Percentiles rank a stretch among this genome's conserved stretches.
Conservation (phyloP, 2,113 vertebrate genomes). For the Gavia stellata region DNA sequence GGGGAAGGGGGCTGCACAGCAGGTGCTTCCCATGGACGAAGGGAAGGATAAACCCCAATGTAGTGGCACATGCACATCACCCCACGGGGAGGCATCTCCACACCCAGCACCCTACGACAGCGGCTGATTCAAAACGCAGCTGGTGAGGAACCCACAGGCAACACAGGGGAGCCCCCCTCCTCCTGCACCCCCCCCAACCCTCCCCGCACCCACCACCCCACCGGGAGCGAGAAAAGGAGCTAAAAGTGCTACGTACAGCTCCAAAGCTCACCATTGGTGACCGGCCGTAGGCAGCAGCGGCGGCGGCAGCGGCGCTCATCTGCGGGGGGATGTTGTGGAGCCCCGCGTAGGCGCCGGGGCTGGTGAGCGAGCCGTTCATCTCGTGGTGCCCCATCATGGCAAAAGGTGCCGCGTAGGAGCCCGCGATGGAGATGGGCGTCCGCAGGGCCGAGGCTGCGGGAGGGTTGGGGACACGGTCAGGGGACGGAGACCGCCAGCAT, state of each 20-base stretch:
- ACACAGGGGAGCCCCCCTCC: too few relatives aligned
- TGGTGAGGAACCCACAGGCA: fast-evolving
- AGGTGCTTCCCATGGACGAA: fast-evolving
- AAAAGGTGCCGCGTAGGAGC: conserved; percentile 87
- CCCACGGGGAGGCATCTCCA: fast-evolving
- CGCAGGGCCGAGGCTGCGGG: conserved; percentile 82
- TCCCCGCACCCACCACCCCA: background rate
- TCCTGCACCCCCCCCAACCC: background rate
- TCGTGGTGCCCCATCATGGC: conserved; percentile 97
- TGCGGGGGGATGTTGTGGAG: conserved; percentile 91
- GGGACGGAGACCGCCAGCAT: fast-evolving
- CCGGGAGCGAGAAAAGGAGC: conserved; percentile 37
- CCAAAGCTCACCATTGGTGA: conserved; percentile 87
- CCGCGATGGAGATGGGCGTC: conserved; percentile 85
- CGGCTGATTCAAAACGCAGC: fast-evolving
- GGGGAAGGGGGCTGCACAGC: fast-evolving
- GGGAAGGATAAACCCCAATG: fast-evolving
- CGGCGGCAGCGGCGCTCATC: conserved; percentile 87
- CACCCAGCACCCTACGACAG: fast-evolving
- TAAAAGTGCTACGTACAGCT: conserved; percentile 78
- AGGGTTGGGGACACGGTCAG: fast-evolving
- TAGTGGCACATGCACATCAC: fast-evolving
- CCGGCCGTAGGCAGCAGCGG: conserved; percentile 87
- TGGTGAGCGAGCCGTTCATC: conserved; percentile 92
- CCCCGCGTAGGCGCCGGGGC: conserved; percentile 85